These are phyloP conservation scores for Drosophila neonasuta DNA, from an alignment of 2,888 invertebrate genomes.

Conservation along the genomic window DNA sequence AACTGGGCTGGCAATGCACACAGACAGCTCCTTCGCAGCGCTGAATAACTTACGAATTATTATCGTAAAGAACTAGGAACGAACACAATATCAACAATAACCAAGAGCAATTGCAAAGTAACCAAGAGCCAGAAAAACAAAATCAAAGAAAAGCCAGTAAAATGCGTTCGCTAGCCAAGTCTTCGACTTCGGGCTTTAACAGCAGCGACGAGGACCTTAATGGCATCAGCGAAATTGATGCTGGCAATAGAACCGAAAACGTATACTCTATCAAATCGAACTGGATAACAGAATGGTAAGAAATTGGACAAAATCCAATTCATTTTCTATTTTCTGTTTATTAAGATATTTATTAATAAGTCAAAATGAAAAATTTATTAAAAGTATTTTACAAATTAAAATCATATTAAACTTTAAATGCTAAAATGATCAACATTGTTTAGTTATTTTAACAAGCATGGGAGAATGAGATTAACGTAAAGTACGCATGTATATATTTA, in stretches of 20 bases:
- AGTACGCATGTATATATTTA: no score
- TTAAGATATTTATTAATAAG: no score
- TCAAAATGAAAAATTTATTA: no score
- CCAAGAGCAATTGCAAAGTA: constrained; percentile 4
- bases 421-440: no score
- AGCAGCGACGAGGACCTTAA: constrained; percentile 81
- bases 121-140: not conserved
- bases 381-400: no score
- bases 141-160: constrained; percentile 13
- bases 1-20: constrained; percentile 44
- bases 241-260: constrained; percentile 86
- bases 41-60: constrained; percentile 59
- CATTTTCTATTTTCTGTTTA: no score
- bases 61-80: constrained; percentile 30
- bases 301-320: constrained; percentile 67
- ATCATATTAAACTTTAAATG: no score
- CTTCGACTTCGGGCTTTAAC: constrained; percentile 45
- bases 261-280: constrained; percentile 89
- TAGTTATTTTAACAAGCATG: no score
- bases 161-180: constrained; percentile 63
- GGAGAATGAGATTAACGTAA: no score
- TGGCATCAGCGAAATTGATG: constrained; percentile 73
- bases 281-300: constrained; percentile 91
- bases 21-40: constrained; percentile 37
- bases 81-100: constrained; percentile 14